Evolutionary conservation across 1,140 invertebrate genomes (phyloP).

Genomic region (Caenorhabditis brenneri): DNA sequence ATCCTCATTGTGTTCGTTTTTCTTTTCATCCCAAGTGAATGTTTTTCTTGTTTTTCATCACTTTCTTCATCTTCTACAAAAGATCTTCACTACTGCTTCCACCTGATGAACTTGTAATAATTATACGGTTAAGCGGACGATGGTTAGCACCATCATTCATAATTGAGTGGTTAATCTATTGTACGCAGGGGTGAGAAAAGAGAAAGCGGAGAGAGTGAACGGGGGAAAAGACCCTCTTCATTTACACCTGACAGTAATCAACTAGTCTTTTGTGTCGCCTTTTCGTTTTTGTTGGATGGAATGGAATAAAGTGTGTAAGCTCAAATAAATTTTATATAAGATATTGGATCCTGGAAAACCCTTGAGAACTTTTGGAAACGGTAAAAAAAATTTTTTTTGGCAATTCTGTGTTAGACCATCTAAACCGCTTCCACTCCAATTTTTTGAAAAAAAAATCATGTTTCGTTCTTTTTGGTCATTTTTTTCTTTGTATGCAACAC

Average conservation of each 20-base stretch:
- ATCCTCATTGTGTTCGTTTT: too few relatives aligned
- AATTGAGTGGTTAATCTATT: slow-evolving; percentile 42
- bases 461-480: too few relatives aligned
- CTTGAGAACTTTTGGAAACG: too few relatives aligned
- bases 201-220: background rate
- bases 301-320: too few relatives aligned
- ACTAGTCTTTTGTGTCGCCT: slow-evolving; percentile 13
- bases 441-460: too few relatives aligned
- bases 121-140: slow-evolving; percentile 38
- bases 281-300: background rate
- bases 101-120: slow-evolving; percentile 38
- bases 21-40: background rate
- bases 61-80: background rate
- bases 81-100: background rate
- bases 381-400: too few relatives aligned
- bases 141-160: slow-evolving; percentile 23
- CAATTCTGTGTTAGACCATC: too few relatives aligned
- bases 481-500: too few relatives aligned
- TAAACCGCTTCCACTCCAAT: too few relatives aligned
- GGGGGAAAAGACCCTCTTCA: background rate
- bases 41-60: background rate
- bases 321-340: too few relatives aligned
- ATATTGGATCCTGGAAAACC: too few relatives aligned
- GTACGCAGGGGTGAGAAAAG: slow-evolving; percentile 18
- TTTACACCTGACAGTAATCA: slow-evolving; percentile 39